phyloP scores from a whole-genome alignment of 2,797 vertebrate species.

The Gambusia yucatana region DNA sequence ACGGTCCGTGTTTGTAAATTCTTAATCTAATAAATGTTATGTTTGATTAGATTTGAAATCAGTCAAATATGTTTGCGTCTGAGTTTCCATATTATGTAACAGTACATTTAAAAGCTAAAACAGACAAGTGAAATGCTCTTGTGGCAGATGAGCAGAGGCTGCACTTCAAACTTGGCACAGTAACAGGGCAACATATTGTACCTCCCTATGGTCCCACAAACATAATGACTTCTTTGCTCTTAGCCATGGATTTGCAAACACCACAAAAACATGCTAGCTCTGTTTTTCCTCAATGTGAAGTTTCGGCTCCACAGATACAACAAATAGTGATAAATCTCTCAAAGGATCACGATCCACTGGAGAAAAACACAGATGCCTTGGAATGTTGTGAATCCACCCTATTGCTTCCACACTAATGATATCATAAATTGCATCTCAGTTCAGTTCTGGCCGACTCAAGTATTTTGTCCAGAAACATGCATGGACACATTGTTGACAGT shows the following conservation, averaged over 20 bases:
- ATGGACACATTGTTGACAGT: slow-evolving; percentile 37
- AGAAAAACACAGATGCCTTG: slow-evolving; percentile 54
- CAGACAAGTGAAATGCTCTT: slow-evolving; percentile 61
- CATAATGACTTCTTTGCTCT: slow-evolving; percentile 27
- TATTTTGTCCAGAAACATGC: not conserved
- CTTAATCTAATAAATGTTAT: slow-evolving; percentile 29
- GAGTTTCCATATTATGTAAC: slow-evolving; percentile 55
- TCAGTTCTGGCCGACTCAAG: slow-evolving; percentile 32
- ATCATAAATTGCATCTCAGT: slow-evolving; percentile 49
- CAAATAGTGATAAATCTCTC: slow-evolving; percentile 37
- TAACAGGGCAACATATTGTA: slow-evolving; percentile 20
- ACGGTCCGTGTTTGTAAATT: slow-evolving; percentile 15
- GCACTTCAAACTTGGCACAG: slow-evolving; percentile 58
- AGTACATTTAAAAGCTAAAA: slow-evolving; percentile 51
- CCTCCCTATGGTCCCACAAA: slow-evolving; percentile 25
- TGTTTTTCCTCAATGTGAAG: slow-evolving; percentile 6
- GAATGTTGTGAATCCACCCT: slow-evolving; percentile 45
- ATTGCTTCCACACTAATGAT: slow-evolving; percentile 54
- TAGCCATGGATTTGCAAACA: slow-evolving; percentile 16
- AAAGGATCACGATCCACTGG: slow-evolving; percentile 23
- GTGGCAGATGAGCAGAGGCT: slow-evolving; percentile 59
- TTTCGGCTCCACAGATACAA: slow-evolving; percentile 3
- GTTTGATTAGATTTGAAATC: slow-evolving; percentile 45
- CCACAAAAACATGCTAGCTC: not conserved
- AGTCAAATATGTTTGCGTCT: slow-evolving; percentile 28